Evolutionary conservation across 2,888 invertebrate genomes (phyloP).

Genomic region (Parnassius smintheus): DNA sequence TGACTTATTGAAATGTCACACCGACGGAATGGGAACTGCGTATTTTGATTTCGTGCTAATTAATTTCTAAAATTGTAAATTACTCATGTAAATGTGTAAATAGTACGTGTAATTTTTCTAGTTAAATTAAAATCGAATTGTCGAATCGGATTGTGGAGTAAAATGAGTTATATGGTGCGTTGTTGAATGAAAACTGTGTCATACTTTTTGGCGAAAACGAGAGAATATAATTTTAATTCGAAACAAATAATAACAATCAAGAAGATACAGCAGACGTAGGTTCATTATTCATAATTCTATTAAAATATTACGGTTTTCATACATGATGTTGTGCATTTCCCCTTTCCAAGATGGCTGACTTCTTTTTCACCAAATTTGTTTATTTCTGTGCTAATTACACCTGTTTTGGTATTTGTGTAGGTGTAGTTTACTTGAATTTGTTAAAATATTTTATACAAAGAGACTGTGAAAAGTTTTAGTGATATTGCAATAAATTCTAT

Average conservation of each 20-base stretch:
- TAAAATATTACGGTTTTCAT: constrained; percentile 27
- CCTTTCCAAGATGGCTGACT: constrained; percentile 67
- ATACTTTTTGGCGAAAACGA: constrained; percentile 32
- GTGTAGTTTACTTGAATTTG: neutral
- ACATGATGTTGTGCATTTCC: constrained; percentile 35
- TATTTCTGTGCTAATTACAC: constrained; percentile 41
- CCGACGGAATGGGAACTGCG: constrained; percentile 53
- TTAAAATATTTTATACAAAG: neutral
- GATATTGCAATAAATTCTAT: neutral
- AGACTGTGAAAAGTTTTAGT: neutral
- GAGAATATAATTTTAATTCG: constrained; percentile 15
- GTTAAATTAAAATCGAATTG: constrained; percentile 29
- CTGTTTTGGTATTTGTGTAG: neutral
- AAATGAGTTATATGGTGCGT: constrained; percentile 26
- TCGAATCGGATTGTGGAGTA: constrained; percentile 31
- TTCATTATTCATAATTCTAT: constrained; percentile 30
- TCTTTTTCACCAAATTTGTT: constrained; percentile 43
- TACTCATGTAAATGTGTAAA: constrained; percentile 44
- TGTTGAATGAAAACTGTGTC: constrained; percentile 21
- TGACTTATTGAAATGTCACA: constrained; percentile 48
- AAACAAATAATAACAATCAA: constrained; percentile 10
- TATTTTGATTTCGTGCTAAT: constrained; percentile 55
- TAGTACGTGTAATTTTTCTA: constrained; percentile 33
- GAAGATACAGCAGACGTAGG: constrained; percentile 55
- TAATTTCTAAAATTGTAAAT: constrained; percentile 39